A percentile compares a stretch with the other conserved stretches of the same genome.
These are phyloP conservation scores for Pygocentrus nattereri DNA, from an alignment of 2,797 vertebrate genomes.

Conservation along the genomic window DNA sequence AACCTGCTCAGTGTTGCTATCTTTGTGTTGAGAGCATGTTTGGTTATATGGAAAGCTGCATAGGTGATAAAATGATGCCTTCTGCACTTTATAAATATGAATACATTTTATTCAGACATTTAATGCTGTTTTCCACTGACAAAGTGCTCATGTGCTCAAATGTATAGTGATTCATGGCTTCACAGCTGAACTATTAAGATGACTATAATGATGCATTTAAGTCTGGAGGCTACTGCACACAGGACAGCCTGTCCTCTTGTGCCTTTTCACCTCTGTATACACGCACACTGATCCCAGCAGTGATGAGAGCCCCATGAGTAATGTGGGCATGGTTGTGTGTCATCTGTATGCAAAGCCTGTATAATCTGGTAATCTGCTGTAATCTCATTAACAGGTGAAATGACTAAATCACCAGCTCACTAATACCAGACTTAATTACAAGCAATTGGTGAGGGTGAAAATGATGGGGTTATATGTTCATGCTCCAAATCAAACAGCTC, in stretches of 20 bases:
- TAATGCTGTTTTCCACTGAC: not conserved
- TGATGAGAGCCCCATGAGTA: slow-evolving; percentile 68
- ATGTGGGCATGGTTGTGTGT: slow-evolving; percentile 51
- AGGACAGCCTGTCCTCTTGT: not conserved
- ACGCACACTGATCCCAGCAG: slow-evolving; percentile 64
- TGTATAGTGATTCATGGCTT: not conserved
- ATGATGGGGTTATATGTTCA: slow-evolving; percentile 19
- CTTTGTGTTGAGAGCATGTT: too few species aligned
- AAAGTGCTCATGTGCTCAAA: not conserved
- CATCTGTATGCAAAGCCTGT: slow-evolving; percentile 66
- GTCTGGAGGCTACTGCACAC: not conserved
- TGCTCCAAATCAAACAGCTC: slow-evolving; percentile 12
- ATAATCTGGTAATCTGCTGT: slow-evolving; percentile 75
- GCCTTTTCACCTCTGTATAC: not conserved
- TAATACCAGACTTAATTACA: slow-evolving; percentile 56
- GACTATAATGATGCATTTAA: not conserved
- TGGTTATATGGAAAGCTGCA: too few species aligned
- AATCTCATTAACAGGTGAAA: slow-evolving; percentile 80
- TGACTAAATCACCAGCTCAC: slow-evolving; percentile 64
- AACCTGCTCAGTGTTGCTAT: too few species aligned
- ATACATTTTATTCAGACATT: too few species aligned
- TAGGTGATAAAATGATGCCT: too few species aligned
- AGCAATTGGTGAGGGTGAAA: slow-evolving; percentile 34
- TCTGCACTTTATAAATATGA: too few species aligned
- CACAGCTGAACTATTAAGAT: not conserved